A percentile compares a stretch with the other conserved stretches of the same genome.
These are phyloP conservation scores for Disparrhopalites patrizii DNA, from an alignment of 2,888 invertebrate genomes.

Conservation along the genomic window DNA sequence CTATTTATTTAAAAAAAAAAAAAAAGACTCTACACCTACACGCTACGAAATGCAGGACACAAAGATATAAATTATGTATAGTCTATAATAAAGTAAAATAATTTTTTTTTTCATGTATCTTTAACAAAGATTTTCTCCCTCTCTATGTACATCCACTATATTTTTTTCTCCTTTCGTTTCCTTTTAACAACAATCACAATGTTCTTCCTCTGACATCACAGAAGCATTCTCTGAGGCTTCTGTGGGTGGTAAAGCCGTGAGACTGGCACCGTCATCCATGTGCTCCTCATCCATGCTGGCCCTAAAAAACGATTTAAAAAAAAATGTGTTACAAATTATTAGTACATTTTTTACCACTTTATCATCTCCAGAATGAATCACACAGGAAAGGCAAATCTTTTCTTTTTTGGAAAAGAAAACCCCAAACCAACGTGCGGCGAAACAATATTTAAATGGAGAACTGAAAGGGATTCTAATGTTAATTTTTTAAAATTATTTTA, in stretches of 20 bases:
- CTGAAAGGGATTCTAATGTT: too few species aligned
- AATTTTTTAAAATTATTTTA: too few species aligned
- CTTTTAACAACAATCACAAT: conserved; percentile 19
- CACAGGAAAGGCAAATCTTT: background rate
- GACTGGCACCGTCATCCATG: conserved; percentile 40
- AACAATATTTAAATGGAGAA: too few species aligned
- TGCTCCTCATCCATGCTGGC: conserved; percentile 35
- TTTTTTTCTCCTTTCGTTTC: conserved; percentile 27
- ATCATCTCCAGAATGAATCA: conserved; percentile 1
- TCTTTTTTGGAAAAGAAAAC: background rate
- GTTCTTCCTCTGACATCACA: conserved; percentile 38
- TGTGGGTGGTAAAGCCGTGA: conserved; percentile 42
- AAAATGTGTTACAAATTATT: background rate
- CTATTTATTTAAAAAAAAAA: conserved; percentile 12
- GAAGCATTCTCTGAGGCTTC: conserved; percentile 36
- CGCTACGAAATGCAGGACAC: conserved; percentile 13
- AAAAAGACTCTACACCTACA: too few species aligned
- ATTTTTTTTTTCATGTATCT: background rate
- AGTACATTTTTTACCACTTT: background rate
- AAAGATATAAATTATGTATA: conserved; percentile 10
- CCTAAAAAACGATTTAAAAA: conserved; percentile 22
- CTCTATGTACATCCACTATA: conserved; percentile 22
- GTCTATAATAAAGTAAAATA: background rate
- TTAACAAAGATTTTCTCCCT: too few species aligned
- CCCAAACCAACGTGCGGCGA: background rate